phyloP scores from a whole-genome alignment of 2,888 invertebrate genomes.

The Ecdyonurus torrentis region DNA sequence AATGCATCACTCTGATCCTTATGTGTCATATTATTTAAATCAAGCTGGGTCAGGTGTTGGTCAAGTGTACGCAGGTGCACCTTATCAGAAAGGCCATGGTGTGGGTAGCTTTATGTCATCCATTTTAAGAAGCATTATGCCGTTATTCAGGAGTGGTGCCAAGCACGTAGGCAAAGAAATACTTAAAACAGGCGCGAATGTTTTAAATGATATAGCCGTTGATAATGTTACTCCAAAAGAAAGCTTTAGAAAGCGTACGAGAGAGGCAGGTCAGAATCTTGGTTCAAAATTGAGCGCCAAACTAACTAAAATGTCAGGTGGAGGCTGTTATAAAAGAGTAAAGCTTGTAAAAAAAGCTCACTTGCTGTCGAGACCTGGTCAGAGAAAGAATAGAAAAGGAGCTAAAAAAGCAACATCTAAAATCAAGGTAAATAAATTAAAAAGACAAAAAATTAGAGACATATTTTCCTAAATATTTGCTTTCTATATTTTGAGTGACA shows the following conservation, averaged over 20 bases:
- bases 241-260: not conserved
- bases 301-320: not conserved
- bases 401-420: not conserved
- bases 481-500: too few relatives aligned
- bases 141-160: conserved; percentile 9
- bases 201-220: conserved; percentile 1
- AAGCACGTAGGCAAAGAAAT: conserved; percentile 9
- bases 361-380: not conserved
- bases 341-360: not conserved
- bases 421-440: too few relatives aligned
- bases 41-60: conserved; percentile 4
- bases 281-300: not conserved
- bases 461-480: too few relatives aligned
- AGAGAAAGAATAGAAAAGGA: not conserved
- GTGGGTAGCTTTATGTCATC: not conserved
- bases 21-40: not conserved
- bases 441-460: too few relatives aligned
- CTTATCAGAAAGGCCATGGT: conserved; percentile 3
- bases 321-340: not conserved
- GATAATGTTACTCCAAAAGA: not conserved
- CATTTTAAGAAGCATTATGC: conserved; percentile 4
- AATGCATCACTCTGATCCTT: not conserved
- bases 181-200: conserved; percentile 1
- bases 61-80: not conserved
- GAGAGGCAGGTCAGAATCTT: not conserved